phyloP scores from a whole-genome alignment of 2,797 vertebrate genomes.

The Ctenosaura bakeri region DNA sequence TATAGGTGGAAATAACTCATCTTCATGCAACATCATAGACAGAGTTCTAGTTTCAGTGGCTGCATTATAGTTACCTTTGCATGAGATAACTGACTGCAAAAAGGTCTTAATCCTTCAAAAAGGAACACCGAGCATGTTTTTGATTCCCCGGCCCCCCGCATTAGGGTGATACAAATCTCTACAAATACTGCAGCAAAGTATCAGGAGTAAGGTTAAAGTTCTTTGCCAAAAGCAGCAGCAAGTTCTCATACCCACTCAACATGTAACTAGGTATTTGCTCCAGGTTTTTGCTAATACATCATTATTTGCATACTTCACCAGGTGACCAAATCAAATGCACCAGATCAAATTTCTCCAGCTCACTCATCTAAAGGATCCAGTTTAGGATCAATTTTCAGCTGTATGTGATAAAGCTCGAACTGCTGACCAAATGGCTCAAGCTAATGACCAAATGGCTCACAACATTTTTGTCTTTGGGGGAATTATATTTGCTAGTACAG shows the following conservation, averaged over 20 bases:
- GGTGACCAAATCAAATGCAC: not conserved
- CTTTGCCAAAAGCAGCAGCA: not conserved
- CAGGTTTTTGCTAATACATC: not conserved
- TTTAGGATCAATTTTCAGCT: not conserved
- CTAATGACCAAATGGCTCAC: not conserved
- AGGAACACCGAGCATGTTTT: not conserved
- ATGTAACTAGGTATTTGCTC: not conserved
- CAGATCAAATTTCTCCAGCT: not conserved
- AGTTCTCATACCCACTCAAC: not conserved
- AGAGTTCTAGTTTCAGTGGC: no score
- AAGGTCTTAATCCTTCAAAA: not conserved
- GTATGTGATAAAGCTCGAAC: not conserved
- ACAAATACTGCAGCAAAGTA: not conserved
- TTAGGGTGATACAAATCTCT: not conserved
- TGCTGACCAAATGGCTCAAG: not conserved
- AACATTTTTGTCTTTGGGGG: no score
- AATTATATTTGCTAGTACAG: no score
- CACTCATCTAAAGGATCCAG: not conserved
- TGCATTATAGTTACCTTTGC: not conserved
- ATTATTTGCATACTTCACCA: not conserved
- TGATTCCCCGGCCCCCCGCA: not conserved
- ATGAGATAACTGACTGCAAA: not conserved
- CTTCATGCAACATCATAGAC: not conserved
- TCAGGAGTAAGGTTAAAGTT: not conserved
- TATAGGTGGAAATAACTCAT: not conserved